phyloP scores from a whole-genome alignment of 2,113 vertebrate genomes.

The Mungos mungo region DNA sequence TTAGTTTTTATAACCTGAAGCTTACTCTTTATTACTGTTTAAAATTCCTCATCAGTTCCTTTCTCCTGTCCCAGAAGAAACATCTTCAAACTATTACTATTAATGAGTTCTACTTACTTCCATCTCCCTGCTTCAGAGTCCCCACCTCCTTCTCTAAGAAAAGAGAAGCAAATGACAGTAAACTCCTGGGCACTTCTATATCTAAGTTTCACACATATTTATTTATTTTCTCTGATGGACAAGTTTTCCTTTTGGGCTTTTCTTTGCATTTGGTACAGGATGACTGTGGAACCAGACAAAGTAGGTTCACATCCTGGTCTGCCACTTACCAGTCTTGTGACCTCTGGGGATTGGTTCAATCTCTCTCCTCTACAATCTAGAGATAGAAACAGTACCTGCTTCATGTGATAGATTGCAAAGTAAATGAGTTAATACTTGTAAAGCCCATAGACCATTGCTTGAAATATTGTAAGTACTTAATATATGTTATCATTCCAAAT shows the following conservation, averaged over 20 bases:
- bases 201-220: background rate
- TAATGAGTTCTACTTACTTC: background rate
- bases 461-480: background rate
- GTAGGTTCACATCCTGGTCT: background rate
- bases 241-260: background rate
- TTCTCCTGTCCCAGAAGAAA: background rate
- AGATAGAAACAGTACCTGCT: background rate
- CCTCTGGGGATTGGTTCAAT: background rate
- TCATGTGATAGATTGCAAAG: background rate
- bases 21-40: background rate
- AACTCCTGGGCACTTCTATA: background rate
- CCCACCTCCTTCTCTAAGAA: background rate
- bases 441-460: background rate
- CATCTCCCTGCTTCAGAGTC: background rate
- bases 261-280: background rate
- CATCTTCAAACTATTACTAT: background rate
- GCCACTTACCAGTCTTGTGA: background rate
- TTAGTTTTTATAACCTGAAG: background rate
- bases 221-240: background rate
- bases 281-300: background rate
- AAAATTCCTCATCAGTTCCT: background rate
- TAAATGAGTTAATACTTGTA: background rate
- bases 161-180: too few relatives aligned
- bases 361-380: background rate
- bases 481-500: background rate